Evolutionary conservation across 2,113 vertebrate genomes (phyloP), one percentile per base, ranked within the genome.

Genomic region (Ardeotis arabs): DNA sequence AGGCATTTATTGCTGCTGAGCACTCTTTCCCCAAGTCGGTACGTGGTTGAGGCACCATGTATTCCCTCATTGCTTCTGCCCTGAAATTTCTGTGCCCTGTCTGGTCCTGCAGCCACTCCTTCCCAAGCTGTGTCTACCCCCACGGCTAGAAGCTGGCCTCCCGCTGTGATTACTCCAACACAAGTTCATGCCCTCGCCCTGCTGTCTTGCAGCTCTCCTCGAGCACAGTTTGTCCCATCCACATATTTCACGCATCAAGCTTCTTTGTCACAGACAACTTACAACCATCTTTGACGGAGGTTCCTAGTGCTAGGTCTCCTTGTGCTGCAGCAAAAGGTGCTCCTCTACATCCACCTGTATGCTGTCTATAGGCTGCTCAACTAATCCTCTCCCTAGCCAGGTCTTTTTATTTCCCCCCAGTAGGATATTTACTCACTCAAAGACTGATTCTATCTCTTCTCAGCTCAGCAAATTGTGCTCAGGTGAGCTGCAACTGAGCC

Each of bases 21-120:
- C 3, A 10, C 1, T 39, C 29, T 64, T 90, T 76, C 29, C 47
- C 15, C 2, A 39, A 21, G 3, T 24, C 31, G 49, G 14, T 27
- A 35, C 0, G 0, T 21, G 18, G 4, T 9, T 45, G 63, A 53
- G 12, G 27, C 12, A 77, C 16, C 4, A 13, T 0, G 0, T 31
- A 28, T 67, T 90, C 28, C 35, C 29, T 73, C 0, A 0, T 29
- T 1, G 2, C 14, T 66, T 13, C 14, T 84, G 5, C 14, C 2
- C 14, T 31, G 21, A 50, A 47, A 52, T 58, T 95, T 74, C n/a
- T 83, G 50, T 74, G 2, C 7, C 33, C 6, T 1, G 6, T 44
- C 14, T 53, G 27, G 24, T 84, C 5, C 41, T 2, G 3, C 64
- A 87, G 41, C 10, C 19, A 14, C 11, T 22, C 16, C 49, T 87